Conservation (phyloP, 2,797 vertebrate species). For the Rhinella marina region DNA sequence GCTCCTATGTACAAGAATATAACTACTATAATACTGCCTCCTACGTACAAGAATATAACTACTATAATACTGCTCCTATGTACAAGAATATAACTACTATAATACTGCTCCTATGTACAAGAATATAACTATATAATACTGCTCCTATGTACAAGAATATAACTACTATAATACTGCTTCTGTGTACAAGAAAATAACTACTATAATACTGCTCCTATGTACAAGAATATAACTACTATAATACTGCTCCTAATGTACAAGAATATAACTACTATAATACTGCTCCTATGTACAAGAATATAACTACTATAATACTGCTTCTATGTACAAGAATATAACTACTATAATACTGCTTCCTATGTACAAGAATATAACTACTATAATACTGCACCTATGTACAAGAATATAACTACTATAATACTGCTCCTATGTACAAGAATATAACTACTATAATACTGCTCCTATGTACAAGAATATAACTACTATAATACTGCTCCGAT, state of each 20-base stretch:
- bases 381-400: background rate
- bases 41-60: slow-evolving; percentile 8
- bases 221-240: slow-evolving; percentile 6
- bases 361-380: slow-evolving; percentile 6
- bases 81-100: background rate
- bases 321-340: background rate
- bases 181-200: slow-evolving; percentile 3
- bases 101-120: background rate
- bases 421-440: background rate
- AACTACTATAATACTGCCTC: background rate
- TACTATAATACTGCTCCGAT: background rate
- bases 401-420: slow-evolving; percentile 7
- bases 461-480: background rate
- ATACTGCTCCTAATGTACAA: background rate
- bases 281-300: background rate
- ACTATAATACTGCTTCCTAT: background rate
- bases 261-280: slow-evolving; percentile 9
- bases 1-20: slow-evolving; percentile 1
- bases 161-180: slow-evolving; percentile 9
- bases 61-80: background rate
- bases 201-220: slow-evolving; percentile 1
- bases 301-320: background rate
- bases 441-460: background rate
- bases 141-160: slow-evolving; percentile 1
- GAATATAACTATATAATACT: slow-evolving; percentile 10